These are phyloP conservation scores for Macroramphosus scolopax DNA, from an alignment of 2,797 vertebrate species.

Conservation along the genomic window DNA sequence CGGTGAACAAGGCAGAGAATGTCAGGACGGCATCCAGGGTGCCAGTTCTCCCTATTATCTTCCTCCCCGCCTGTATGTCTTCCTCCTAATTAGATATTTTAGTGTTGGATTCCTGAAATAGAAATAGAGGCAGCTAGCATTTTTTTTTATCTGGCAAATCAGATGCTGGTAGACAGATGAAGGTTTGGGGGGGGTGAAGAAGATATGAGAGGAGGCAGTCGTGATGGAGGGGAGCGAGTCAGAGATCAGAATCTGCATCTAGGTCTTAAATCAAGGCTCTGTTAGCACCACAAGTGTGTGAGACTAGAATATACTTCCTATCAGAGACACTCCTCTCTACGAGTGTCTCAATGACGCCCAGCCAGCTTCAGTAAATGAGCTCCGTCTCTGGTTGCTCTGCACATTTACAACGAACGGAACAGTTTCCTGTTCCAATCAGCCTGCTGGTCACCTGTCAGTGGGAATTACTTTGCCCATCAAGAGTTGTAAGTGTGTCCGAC, in stretches of 20 bases:
- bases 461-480: slow-evolving; percentile 45
- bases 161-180: slow-evolving; percentile 30
- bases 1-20: slow-evolving; percentile 15
- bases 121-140: slow-evolving; percentile 30
- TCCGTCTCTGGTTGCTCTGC: slow-evolving; percentile 15
- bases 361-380: slow-evolving; percentile 34
- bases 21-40: slow-evolving; percentile 40
- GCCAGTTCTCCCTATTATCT: no score
- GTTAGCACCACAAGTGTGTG: slow-evolving; percentile 13
- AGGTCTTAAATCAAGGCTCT: slow-evolving; percentile 39
- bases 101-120: slow-evolving; percentile 43
- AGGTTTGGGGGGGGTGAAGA: slow-evolving; percentile 12
- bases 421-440: slow-evolving; percentile 50
- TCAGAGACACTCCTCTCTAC: slow-evolving; percentile 22
- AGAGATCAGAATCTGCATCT: slow-evolving; percentile 24
- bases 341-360: slow-evolving; percentile 43
- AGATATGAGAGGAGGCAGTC: slow-evolving; percentile 18
- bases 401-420: slow-evolving; percentile 24
- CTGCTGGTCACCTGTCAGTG: slow-evolving; percentile 45
- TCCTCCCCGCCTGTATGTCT: slow-evolving; percentile 33
- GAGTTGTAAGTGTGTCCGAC: slow-evolving; percentile 32
- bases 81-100: slow-evolving; percentile 56
- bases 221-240: slow-evolving; percentile 13
- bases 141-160: slow-evolving; percentile 34
- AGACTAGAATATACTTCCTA: slow-evolving; percentile 27